Evolutionary conservation across 2,888 invertebrate species (phyloP).

Genomic region (Orgyia antiqua): DNA sequence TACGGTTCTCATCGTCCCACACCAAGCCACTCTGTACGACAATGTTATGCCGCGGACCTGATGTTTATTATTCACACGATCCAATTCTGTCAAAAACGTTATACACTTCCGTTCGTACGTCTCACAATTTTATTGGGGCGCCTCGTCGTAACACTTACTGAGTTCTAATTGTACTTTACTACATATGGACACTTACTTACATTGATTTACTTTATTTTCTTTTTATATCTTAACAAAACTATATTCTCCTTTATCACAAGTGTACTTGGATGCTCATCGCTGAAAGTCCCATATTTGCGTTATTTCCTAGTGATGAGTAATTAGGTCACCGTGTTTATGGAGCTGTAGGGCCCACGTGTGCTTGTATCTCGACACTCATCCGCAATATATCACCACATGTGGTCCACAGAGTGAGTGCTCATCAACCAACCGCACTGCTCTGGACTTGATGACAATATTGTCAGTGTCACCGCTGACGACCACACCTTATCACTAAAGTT

Average conservation of each 20-base stretch:
- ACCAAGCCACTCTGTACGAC: slow-evolving; percentile 40
- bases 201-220: too few relatives aligned
- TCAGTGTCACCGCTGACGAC: slow-evolving; percentile 48
- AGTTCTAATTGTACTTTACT: slow-evolving; percentile 16
- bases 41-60: slow-evolving; percentile 40
- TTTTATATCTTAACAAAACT: too few relatives aligned
- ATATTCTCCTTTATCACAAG: slow-evolving; percentile 53
- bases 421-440: slow-evolving; percentile 50
- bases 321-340: slow-evolving; percentile 58
- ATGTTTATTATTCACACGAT: slow-evolving; percentile 62
- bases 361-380: too few relatives aligned
- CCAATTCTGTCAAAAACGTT: slow-evolving; percentile 53
- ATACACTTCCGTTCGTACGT: slow-evolving; percentile 39
- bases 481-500: slow-evolving; percentile 11
- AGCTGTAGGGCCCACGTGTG: slow-evolving; percentile 34
- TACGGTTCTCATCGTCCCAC: too few relatives aligned
- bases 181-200: too few relatives aligned
- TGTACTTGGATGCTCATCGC: slow-evolving; percentile 55
- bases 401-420: slow-evolving; percentile 67
- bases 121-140: slow-evolving; percentile 41
- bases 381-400: too few relatives aligned
- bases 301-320: slow-evolving; percentile 72
- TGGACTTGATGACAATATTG: slow-evolving; percentile 58
- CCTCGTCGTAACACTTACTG: slow-evolving; percentile 27
- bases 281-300: slow-evolving; percentile 63